These are phyloP conservation scores for Aphaenogaster rudis DNA, from an alignment of 1,140 invertebrate species.

Conservation along the genomic window DNA sequence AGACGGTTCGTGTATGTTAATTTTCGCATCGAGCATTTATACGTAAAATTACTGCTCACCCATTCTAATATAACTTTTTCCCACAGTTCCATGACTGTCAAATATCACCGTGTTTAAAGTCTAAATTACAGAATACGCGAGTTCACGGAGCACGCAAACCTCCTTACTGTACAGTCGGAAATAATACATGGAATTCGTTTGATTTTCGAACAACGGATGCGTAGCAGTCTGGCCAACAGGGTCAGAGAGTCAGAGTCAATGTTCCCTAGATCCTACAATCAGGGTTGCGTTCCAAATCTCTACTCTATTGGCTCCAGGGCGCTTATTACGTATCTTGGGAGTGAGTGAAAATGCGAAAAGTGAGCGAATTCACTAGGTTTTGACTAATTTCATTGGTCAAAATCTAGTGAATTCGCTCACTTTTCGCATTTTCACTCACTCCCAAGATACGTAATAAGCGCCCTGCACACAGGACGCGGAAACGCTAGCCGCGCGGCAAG, in stretches of 20 bases:
- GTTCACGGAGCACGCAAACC: neutral
- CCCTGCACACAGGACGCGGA: too few relatives aligned
- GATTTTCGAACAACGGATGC: slow-evolving; percentile 66
- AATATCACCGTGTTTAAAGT: neutral
- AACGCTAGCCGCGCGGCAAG: too few relatives aligned
- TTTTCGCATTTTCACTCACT: too few relatives aligned
- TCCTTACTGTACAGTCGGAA: slow-evolving; percentile 7
- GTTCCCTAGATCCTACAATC: neutral
- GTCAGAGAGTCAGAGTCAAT: neutral
- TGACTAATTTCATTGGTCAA: too few relatives aligned
- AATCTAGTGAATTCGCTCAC: too few relatives aligned
- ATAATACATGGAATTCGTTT: slow-evolving; percentile 64
- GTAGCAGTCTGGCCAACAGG: neutral
- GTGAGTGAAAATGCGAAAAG: too few relatives aligned
- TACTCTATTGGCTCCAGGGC: too few relatives aligned
- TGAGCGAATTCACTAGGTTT: too few relatives aligned
- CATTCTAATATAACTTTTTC: slow-evolving; percentile 71
- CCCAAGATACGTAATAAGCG: too few relatives aligned
- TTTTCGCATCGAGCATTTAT: neutral
- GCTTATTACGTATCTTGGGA: too few relatives aligned
- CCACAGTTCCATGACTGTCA: slow-evolving; percentile 64
- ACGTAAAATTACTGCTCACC: slow-evolving; percentile 56
- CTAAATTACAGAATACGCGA: slow-evolving; percentile 3
- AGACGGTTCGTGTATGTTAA: neutral
- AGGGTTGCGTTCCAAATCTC: too few relatives aligned